These are phyloP conservation scores for Hofmannophila pseudospretella DNA, from an alignment of 2,888 invertebrate species.

Conservation along the genomic window DNA sequence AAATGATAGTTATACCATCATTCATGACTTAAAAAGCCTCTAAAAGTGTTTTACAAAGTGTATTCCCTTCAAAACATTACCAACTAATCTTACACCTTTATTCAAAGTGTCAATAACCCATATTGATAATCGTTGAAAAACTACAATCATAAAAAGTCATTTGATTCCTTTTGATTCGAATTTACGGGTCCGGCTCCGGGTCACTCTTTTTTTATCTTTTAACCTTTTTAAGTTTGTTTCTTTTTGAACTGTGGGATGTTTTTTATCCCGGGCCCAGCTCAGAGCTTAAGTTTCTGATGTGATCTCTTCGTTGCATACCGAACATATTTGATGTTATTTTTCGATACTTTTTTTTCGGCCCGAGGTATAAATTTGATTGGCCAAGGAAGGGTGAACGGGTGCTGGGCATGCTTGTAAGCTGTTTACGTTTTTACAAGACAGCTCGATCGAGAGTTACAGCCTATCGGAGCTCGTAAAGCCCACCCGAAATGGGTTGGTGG, in stretches of 20 bases:
- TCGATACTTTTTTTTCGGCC: constrained; percentile 38
- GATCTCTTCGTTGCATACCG: constrained; percentile 70
- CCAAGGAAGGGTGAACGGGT: constrained; percentile 31
- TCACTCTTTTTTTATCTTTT: constrained; percentile 27
- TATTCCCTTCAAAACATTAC: no score
- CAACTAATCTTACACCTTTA: not conserved
- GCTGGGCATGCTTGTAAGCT: constrained; percentile 30
- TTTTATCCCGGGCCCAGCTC: constrained; percentile 54
- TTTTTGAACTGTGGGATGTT: constrained; percentile 35
- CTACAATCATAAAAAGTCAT: constrained; percentile 63
- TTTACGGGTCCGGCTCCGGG: constrained; percentile 64
- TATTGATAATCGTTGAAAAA: constrained; percentile 43
- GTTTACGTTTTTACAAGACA: constrained; percentile 30
- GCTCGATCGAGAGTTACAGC: constrained; percentile 47
- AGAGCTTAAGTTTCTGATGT: constrained; percentile 72
- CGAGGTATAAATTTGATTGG: constrained; percentile 63
- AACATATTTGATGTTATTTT: constrained; percentile 71
- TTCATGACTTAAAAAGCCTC: no score
- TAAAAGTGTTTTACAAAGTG: no score
- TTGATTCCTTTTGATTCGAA: constrained; percentile 71
- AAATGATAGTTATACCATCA: no score
- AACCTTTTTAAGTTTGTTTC: constrained; percentile 11
- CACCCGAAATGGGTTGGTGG: constrained; percentile 11
- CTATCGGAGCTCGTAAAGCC: constrained; percentile 17
- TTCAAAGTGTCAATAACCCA: constrained; percentile 16